Base-by-base conservation (phyloP, 2,888 invertebrate genomes). In the Drosophila paracracens region DNA sequence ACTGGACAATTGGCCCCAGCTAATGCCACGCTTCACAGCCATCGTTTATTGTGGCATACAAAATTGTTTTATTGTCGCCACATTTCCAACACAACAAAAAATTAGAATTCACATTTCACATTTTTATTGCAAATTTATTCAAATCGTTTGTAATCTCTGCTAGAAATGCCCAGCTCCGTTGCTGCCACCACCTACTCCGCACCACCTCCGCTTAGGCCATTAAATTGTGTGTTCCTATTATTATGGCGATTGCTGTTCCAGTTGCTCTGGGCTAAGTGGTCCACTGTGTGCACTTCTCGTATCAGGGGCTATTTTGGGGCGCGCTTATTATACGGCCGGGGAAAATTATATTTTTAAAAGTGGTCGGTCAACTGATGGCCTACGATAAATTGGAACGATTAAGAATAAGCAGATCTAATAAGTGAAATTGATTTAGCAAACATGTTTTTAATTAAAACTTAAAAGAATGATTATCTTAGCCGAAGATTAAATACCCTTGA, bases 41-140 rank as follows among this genome's bases (percentile, higher is more conserved):
- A 79, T 61, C 65, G 53, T 60, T 52, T 70, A 60, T 70, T 82
- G 81, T 74, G 74, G 75, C 84, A 70, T 87, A 84, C 83, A 76
- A 88, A 87, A 88, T 88, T 89, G 89, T 88, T 88, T 88, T 88
- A 88, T 90, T 90, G 87, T 90, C 89, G 79, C 90, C 77, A 76
- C 88, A 85, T 61, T 84, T 78, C 51, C 62, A 72, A 70, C n/a
- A 62, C n/a, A 33, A 48, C 40, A 50, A 48, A 50, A 59, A 70
- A 70, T 73, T 81, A 71, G 60, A 84, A 84, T 75, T 89, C 79
- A 70, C 75, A 68, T 87, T 79, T 89, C 79, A 72, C 73, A 66
- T 87, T 83, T 89, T 88, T 90, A 88, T 90, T 89, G 88, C 89
- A 89, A 90, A 88, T 88, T 90, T 88, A 88, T 88, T 88, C 88